phyloP scores from a whole-genome alignment of 2,888 invertebrate species.

The Andricus quercusramuli region DNA sequence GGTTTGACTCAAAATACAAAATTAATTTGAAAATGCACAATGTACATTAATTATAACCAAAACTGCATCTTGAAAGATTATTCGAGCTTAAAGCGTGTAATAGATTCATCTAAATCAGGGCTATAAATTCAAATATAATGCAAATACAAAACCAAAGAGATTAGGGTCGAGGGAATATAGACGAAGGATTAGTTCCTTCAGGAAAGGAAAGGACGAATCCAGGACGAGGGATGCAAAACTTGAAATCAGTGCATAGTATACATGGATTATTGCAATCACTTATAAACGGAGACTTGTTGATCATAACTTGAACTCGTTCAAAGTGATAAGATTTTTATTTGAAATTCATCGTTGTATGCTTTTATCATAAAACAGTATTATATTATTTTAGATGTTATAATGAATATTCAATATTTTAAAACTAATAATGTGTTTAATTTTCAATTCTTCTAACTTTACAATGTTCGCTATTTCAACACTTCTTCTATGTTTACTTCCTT shows the following conservation, averaged over 20 bases:
- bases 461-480: no score
- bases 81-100: conserved; percentile 12
- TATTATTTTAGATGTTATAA: no score
- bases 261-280: neutral
- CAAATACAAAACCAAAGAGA: conserved; percentile 1
- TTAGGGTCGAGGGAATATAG: neutral
- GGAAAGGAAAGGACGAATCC: neutral
- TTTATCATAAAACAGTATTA: no score
- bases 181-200: neutral
- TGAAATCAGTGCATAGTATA: neutral
- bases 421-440: no score
- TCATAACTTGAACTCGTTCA: neutral
- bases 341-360: no score
- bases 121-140: conserved; percentile 13
- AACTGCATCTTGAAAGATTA: conserved; percentile 6
- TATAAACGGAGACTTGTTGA: neutral
- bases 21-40: neutral
- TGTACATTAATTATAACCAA: neutral
- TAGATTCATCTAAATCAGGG: conserved; percentile 18
- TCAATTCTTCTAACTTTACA: no score
- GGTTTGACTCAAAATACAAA: no score
- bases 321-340: no score
- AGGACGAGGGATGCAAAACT: neutral
- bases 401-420: no score
- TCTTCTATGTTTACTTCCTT: no score